Base-by-base conservation (phyloP, 2,888 invertebrate species). In the Perithous albicinctus region DNA sequence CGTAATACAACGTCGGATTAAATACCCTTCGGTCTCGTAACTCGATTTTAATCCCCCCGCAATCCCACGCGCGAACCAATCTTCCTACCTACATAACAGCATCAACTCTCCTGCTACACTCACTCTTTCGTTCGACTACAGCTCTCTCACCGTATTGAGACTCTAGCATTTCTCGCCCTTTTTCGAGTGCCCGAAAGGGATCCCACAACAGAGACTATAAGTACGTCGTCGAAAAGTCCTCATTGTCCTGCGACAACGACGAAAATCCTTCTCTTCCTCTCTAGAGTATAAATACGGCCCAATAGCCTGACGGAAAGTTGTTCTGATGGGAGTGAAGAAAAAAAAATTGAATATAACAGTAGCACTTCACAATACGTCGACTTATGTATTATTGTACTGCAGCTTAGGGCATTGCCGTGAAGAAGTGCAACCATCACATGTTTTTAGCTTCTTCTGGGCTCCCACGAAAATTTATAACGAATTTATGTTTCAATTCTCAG, bases 1-100 rank as follows among this genome's bases (percentile, higher is more conserved):
- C 20, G 66, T 51, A 61, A 80, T 76, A 69, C 54, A 43, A 61
- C 63, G 38, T 63, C 69, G 81, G 81, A 82, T 82, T 82, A 82
- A 78, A 78, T 78, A 82, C 74, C 81, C 78, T 74, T 74, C 77
- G 63, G 67, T 77, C 72, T 43, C 59, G 41, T 67, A 63, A 74
- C 77, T 67, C 74, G 69, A 80, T 76, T 76, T 82, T 79, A 82
- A 82, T 79, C 79, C 76, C 63, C 79, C 75, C 80, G 82, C 79
- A 82, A 59, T 79, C 82, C 82, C 79, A 82, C 82, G 82, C 78
- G 64, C 12, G 15, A 54, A 41, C 67, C 72, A 66, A 80, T 72
- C 70, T 76, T 72, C 66, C 23, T 12, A 38, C 32, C 32, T n/a
- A 10, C 10, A 54, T 12, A n/a, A 18, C 69, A 46, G 29, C 66